Evolutionary conservation across 2,888 invertebrate genomes (phyloP).

Genomic region (Sabatieria punctata): DNA sequence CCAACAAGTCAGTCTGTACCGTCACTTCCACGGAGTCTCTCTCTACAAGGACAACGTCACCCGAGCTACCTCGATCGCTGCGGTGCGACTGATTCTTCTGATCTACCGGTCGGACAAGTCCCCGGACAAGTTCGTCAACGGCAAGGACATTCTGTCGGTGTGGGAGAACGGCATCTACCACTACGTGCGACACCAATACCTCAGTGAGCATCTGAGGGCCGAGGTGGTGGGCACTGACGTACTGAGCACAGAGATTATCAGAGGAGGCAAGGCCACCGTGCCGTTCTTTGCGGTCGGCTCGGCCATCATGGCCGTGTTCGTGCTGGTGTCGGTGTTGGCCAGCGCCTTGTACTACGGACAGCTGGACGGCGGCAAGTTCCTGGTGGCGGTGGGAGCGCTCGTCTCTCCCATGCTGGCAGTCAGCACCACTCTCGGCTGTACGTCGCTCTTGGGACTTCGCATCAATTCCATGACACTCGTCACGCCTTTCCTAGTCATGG

Average conservation of each 20-base stretch:
- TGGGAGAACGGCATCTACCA: too few relatives aligned
- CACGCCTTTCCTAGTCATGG: slow-evolving; percentile 28
- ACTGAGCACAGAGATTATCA: slow-evolving; percentile 26
- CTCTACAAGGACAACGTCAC: too few relatives aligned
- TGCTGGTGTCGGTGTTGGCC: slow-evolving; percentile 19
- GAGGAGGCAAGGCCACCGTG: slow-evolving; percentile 22
- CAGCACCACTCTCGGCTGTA: slow-evolving; percentile 22
- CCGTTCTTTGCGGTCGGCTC: slow-evolving; percentile 28
- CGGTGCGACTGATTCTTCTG: slow-evolving; percentile 24
- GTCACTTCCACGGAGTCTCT: too few relatives aligned
- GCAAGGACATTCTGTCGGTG: slow-evolving; percentile 17
- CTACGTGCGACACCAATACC: slow-evolving; percentile 16
- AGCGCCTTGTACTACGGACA: slow-evolving; percentile 20
- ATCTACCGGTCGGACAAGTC: slow-evolving; percentile 26
- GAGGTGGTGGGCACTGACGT: slow-evolving; percentile 26
- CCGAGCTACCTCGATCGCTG: too few relatives aligned
- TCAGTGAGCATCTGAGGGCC: slow-evolving; percentile 15
- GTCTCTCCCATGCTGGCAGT: slow-evolving; percentile 25
- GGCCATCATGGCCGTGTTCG: slow-evolving; percentile 22
- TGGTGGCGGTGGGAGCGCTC: slow-evolving; percentile 20
- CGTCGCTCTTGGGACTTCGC: slow-evolving; percentile 16
- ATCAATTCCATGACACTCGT: slow-evolving; percentile 28
- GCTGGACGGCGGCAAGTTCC: slow-evolving; percentile 15
- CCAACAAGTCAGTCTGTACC: too few relatives aligned
- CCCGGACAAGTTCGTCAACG: slow-evolving; percentile 11